Conservation (phyloP, 2,888 invertebrate species). For the Drosophila stalkeri region DNA sequence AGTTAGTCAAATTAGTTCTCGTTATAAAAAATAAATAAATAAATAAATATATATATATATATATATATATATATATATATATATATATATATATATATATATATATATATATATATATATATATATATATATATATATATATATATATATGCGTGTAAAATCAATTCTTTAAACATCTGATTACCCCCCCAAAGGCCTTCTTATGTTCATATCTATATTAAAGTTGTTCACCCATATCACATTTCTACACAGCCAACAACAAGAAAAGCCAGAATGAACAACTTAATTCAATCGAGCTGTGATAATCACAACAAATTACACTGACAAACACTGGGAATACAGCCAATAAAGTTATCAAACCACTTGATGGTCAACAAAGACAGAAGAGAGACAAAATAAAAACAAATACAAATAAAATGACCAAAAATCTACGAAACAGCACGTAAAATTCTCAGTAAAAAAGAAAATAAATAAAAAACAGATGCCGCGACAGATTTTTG, state of each 20-base stretch:
- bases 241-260: conserved; percentile 25
- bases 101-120: no score
- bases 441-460: conserved; percentile 58
- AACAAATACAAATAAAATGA: conserved; percentile 10
- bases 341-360: conserved; percentile 68
- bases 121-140: no score
- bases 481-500: conserved; percentile 61
- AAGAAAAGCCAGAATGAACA: background rate
- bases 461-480: conserved; percentile 35
- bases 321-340: conserved; percentile 35
- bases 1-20: background rate
- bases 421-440: conserved; percentile 37
- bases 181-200: conserved; percentile 7
- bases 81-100: no score
- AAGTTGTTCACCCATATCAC: conserved; percentile 35
- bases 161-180: conserved; percentile 22
- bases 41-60: no score
- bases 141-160: no score
- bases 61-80: no score
- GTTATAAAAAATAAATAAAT: no score
- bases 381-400: background rate
- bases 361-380: conserved; percentile 52
- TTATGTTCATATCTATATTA: conserved; percentile 35
- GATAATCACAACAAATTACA: conserved; percentile 68
- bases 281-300: conserved; percentile 41